A percentile compares a stretch with the other conserved stretches of the same genome.
Conservation (phyloP, 2,888 invertebrate genomes). For the Heliconius charithonia region DNA sequence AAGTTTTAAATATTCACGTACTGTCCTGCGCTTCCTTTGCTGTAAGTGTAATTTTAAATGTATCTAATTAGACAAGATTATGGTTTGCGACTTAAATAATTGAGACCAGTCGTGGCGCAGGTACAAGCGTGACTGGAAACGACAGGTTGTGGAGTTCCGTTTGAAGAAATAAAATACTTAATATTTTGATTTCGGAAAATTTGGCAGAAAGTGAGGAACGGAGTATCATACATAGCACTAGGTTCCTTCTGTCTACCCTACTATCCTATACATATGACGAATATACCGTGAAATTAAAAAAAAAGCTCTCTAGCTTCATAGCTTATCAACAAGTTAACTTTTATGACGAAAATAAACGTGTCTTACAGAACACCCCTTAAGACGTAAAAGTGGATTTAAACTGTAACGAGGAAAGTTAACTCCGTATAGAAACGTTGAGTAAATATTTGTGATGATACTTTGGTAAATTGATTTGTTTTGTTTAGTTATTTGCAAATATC, state of each 20-base stretch:
- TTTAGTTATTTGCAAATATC: not conserved
- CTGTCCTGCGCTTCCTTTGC: not conserved
- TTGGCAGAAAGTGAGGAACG: too few relatives aligned
- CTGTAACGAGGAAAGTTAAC: conserved; percentile 22
- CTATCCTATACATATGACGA: too few relatives aligned
- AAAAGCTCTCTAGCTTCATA: not conserved
- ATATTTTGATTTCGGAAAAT: not conserved
- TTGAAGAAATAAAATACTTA: not conserved
- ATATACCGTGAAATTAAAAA: too few relatives aligned
- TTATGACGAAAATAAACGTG: conserved; percentile 22
- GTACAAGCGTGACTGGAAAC: too few relatives aligned
- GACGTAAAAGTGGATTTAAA: conserved; percentile 13
- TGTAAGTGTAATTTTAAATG: not conserved
- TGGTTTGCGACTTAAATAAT: not conserved
- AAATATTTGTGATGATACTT: conserved; percentile 25
- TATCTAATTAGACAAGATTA: conserved; percentile 4
- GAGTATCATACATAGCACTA: too few relatives aligned
- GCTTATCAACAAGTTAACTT: conserved; percentile 10
- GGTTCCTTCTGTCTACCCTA: too few relatives aligned
- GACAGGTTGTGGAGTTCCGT: too few relatives aligned
- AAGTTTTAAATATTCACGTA: not conserved
- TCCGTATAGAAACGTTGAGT: conserved; percentile 6
- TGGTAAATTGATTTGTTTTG: conserved; percentile 10
- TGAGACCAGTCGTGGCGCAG: not conserved
- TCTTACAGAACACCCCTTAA: conserved; percentile 2